Conservation (phyloP, 2,797 vertebrate species). For the Acrossocheilus fasciatus region DNA sequence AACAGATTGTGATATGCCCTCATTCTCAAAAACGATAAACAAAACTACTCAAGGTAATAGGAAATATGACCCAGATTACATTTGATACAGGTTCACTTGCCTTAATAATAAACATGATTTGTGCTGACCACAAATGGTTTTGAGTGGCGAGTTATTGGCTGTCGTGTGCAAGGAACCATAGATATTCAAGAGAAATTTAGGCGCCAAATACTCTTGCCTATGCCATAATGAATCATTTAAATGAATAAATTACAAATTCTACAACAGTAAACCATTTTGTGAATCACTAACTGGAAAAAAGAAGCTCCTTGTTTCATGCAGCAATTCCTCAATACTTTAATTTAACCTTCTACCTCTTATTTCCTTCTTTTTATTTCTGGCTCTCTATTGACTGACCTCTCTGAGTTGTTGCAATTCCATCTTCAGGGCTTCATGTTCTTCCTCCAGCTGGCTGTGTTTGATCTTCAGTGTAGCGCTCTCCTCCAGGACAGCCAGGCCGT, state of each 20-base stretch:
- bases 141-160: background rate
- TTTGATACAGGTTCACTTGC: background rate
- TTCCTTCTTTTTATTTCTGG: background rate
- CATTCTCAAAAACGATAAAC: background rate
- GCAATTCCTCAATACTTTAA: background rate
- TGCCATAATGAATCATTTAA: background rate
- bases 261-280: background rate
- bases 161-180: background rate
- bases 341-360: background rate
- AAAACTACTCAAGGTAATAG: background rate
- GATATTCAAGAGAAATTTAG: background rate
- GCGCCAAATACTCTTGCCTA: background rate
- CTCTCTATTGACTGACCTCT: conserved; percentile 75
- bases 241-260: background rate
- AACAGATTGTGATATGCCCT: background rate
- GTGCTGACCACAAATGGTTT: background rate
- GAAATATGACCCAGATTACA: background rate
- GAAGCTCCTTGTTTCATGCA: background rate
- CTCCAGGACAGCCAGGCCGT: conserved; percentile 86
- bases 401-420: conserved; percentile 81
- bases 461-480: conserved; percentile 82
- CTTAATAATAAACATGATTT: background rate
- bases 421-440: conserved; percentile 82
- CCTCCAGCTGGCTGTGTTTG: conserved; percentile 82
- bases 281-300: background rate